Evolutionary conservation across 2,888 invertebrate genomes (phyloP).

Genomic region (Matsumyia berberina): DNA sequence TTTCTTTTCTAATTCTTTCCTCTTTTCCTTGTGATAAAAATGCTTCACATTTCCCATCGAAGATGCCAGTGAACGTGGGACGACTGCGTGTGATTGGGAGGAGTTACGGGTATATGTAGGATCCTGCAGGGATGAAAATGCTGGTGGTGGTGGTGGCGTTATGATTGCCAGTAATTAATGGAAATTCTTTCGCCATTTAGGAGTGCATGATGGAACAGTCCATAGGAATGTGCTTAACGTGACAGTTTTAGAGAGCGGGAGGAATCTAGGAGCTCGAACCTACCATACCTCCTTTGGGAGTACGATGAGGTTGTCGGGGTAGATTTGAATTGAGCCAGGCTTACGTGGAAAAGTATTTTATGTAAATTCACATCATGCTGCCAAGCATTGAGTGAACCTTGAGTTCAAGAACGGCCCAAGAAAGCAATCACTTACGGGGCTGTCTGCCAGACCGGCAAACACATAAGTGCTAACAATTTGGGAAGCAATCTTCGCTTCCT

Average conservation of each 20-base stretch:
- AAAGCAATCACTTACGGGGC: no score
- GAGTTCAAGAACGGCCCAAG: no score
- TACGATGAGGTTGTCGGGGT: no score
- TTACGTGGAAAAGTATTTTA: no score
- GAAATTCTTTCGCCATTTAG: constrained; percentile 29
- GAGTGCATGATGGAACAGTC: background rate
- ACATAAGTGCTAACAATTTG: no score
- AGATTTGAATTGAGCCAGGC: no score
- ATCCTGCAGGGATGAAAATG: background rate
- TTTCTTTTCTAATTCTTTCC: constrained; percentile 71
- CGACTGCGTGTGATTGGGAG: background rate
- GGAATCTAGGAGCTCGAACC: no score
- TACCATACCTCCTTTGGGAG: no score
- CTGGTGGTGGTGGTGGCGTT: constrained; percentile 10
- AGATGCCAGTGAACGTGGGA: background rate
- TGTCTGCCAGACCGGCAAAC: no score
- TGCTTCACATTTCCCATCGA: constrained; percentile 27
- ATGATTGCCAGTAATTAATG: constrained; percentile 47
- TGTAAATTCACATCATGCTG: no score
- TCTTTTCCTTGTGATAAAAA: constrained; percentile 14
- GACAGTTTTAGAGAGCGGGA: background rate
- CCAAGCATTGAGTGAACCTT: no score
- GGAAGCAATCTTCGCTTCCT: no score
- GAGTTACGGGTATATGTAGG: constrained; percentile 1
- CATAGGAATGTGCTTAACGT: background rate